Conservation (phyloP, 2,113 vertebrate species). For the Indicator maculatus region DNA sequence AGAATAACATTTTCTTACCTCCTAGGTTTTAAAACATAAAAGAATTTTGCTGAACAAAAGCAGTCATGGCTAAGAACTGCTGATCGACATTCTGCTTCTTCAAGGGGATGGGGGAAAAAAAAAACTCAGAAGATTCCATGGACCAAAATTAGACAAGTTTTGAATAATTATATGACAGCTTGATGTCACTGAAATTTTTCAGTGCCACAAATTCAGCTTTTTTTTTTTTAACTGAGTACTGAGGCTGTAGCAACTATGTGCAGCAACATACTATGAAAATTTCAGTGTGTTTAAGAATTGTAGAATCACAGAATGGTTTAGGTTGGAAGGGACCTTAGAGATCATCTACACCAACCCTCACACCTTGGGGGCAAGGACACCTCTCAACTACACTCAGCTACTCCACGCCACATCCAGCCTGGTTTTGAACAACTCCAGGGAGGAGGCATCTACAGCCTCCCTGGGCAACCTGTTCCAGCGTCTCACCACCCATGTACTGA, state of each 20-base stretch:
- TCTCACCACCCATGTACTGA: too few species aligned
- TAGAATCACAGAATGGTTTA: too few species aligned
- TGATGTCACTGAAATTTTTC: neutral
- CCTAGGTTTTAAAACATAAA: neutral
- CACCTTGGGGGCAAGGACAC: too few species aligned
- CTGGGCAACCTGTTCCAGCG: too few species aligned
- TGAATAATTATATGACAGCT: neutral
- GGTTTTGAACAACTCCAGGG: too few species aligned
- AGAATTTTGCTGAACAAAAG: neutral
- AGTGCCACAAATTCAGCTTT: neutral
- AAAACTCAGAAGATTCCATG: neutral
- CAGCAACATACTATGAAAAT: neutral
- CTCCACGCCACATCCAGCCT: too few species aligned
- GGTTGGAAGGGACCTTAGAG: too few species aligned
- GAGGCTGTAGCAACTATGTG: neutral
- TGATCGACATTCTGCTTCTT: neutral
- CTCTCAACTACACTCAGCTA: too few species aligned
- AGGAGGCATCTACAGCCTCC: too few species aligned
- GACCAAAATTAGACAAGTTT: neutral
- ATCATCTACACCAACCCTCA: too few species aligned
- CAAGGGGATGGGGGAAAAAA: rapidly evolving
- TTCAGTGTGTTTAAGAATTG: neutral
- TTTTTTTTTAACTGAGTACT: neutral
- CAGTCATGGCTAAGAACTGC: neutral
- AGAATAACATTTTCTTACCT: neutral